These are phyloP conservation scores for Nasua narica DNA, from an alignment of 2,797 vertebrate species.

Conservation along the genomic window DNA sequence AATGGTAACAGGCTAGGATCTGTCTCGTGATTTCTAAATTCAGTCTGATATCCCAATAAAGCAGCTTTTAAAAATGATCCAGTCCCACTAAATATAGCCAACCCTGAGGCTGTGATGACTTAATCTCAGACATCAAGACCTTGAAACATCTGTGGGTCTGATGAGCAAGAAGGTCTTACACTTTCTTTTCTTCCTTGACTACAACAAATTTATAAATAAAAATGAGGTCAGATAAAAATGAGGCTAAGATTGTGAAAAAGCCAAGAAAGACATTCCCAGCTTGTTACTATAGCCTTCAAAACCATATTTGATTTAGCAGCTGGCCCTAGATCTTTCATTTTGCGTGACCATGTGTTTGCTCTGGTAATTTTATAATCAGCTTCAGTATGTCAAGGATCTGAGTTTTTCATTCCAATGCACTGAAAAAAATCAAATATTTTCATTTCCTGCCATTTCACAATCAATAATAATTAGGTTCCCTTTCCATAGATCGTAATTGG, in stretches of 20 bases:
- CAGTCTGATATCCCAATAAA: background rate
- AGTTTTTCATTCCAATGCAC: slow-evolving; percentile 4
- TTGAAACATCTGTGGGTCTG: background rate
- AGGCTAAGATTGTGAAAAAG: background rate
- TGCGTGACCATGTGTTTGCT: background rate
- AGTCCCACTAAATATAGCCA: background rate
- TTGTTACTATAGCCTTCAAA: background rate
- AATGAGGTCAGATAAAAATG: background rate
- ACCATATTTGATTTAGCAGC: slow-evolving; percentile 2
- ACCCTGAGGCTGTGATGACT: background rate
- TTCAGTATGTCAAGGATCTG: slow-evolving; percentile 49
- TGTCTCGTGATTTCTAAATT: background rate
- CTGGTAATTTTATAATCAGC: slow-evolving; percentile 8
- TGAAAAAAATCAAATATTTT: slow-evolving; percentile 69
- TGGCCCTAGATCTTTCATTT: background rate
- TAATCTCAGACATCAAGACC: background rate
- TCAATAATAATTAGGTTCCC: slow-evolving; percentile 68
- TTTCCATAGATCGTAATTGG: slow-evolving; percentile 23
- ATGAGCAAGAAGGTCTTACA: background rate
- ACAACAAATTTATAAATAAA: background rate
- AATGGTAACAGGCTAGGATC: background rate
- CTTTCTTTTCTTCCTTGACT: background rate
- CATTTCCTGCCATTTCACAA: slow-evolving; percentile 67
- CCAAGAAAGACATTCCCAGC: background rate
- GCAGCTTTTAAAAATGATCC: background rate